Evolutionary conservation across 2,888 invertebrate species (phyloP).

Genomic region (Eustalomyia histrio): DNA sequence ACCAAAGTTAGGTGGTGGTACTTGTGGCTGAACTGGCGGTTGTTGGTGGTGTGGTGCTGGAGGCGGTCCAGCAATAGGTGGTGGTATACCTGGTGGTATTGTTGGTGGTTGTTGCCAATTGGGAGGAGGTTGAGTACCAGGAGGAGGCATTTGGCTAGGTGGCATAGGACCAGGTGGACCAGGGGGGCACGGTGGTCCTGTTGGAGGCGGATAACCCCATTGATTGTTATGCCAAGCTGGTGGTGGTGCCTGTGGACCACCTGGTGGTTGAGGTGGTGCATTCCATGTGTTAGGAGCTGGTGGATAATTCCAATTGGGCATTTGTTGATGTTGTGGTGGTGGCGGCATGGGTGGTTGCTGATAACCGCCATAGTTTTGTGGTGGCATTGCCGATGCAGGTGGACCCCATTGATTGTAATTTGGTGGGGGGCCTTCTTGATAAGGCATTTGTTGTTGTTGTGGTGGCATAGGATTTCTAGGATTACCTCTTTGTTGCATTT

Average conservation of each 20-base stretch:
- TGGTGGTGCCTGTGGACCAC: constrained; percentile 42
- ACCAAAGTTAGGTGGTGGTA: constrained; percentile 78
- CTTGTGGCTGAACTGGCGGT: constrained; percentile 63
- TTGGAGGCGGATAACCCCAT: constrained; percentile 71
- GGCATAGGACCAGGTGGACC: constrained; percentile 31
- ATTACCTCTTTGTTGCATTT: constrained; percentile 71
- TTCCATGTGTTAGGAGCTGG: constrained; percentile 74
- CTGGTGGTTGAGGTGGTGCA: constrained; percentile 72
- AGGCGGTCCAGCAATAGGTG: constrained; percentile 64
- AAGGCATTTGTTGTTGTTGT: constrained; percentile 69
- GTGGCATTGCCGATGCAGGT: constrained; percentile 69
- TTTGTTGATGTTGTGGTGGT: constrained; percentile 61
- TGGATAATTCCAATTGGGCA: constrained; percentile 75
- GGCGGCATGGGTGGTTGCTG: constrained; percentile 80
- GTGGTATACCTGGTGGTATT: constrained; percentile 67
- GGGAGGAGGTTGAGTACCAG: constrained; percentile 69
- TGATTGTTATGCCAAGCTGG: constrained; percentile 71
- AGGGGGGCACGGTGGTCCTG: constrained; percentile 63
- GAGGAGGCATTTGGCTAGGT: constrained; percentile 64
- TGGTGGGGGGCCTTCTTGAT: constrained; percentile 72
- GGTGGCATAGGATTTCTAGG: constrained; percentile 51
- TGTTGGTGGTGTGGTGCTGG: constrained; percentile 65
- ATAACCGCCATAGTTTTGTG: constrained; percentile 68
- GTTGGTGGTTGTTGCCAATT: constrained; percentile 66
- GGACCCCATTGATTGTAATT: constrained; percentile 76